Evolutionary conservation across 1,140 invertebrate genomes (phyloP).

Genomic region (Chrysomallon squamiferum): DNA sequence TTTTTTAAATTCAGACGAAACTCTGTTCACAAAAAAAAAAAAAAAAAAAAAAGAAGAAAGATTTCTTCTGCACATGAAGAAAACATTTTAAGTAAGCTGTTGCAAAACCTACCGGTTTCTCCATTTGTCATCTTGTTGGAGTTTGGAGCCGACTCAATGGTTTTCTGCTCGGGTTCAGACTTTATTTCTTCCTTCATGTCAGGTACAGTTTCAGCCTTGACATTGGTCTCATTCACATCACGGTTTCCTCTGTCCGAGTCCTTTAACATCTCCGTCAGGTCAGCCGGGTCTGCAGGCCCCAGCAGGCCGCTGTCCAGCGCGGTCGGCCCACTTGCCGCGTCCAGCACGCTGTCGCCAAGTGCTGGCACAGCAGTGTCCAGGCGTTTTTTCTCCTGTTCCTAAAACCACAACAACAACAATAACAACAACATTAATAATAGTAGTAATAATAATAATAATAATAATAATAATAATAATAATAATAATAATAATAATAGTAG

Average conservation of each 20-base stretch:
- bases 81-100: no score
- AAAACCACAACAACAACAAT: no score
- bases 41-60: background rate
- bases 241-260: slow-evolving; percentile 10
- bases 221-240: slow-evolving; percentile 2
- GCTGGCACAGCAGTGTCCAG: no score
- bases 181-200: slow-evolving; percentile 16
- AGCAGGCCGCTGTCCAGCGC: background rate
- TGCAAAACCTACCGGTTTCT: slow-evolving; percentile 36
- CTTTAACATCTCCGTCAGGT: slow-evolving; percentile 15
- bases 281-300: background rate
- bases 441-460: no score
- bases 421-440: background rate
- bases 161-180: slow-evolving; percentile 11
- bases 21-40: background rate
- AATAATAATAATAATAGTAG: no score
- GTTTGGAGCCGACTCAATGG: slow-evolving; percentile 16
- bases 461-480: no score
- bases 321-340: background rate
- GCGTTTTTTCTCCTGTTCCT: no score
- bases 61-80: no score
- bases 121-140: slow-evolving; percentile 41
- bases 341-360: background rate
- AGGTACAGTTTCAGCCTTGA: background rate
- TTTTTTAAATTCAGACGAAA: background rate